Evolutionary conservation across 2,113 vertebrate species (phyloP).

Genomic region (Lophura nycthemera): DNA sequence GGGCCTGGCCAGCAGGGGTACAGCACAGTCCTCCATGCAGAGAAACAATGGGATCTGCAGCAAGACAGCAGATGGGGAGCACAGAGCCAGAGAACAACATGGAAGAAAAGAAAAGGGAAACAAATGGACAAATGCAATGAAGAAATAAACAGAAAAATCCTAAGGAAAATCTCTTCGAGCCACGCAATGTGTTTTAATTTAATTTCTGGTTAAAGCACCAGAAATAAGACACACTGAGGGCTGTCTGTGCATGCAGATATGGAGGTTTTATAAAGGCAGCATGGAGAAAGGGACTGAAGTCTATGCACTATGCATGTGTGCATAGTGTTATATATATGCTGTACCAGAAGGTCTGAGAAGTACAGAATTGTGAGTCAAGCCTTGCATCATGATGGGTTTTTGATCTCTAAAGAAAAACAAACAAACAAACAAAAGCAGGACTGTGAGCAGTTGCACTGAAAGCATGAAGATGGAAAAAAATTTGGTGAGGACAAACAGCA

Average conservation of each 20-base stretch:
- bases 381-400: not conserved
- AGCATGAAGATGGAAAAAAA: not conserved
- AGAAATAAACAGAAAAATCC: not conserved
- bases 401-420: not conserved
- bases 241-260: not conserved
- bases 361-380: not conserved
- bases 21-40: not conserved
- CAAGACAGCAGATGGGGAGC: not conserved
- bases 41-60: not conserved
- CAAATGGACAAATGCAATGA: not conserved
- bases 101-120: not conserved
- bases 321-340: not conserved
- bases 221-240: not conserved
- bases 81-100: not conserved
- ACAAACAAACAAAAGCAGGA: too few species aligned
- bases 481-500: not conserved
- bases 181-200: not conserved
- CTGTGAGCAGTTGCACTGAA: not conserved
- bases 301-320: not conserved
- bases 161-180: not conserved
- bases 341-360: not conserved
- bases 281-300: not conserved
- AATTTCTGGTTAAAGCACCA: not conserved
- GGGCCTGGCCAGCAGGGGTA: not conserved
- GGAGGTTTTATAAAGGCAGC: not conserved